These are phyloP conservation scores for Clistopyga incitator DNA, from an alignment of 2,888 invertebrate species.

Conservation along the genomic window DNA sequence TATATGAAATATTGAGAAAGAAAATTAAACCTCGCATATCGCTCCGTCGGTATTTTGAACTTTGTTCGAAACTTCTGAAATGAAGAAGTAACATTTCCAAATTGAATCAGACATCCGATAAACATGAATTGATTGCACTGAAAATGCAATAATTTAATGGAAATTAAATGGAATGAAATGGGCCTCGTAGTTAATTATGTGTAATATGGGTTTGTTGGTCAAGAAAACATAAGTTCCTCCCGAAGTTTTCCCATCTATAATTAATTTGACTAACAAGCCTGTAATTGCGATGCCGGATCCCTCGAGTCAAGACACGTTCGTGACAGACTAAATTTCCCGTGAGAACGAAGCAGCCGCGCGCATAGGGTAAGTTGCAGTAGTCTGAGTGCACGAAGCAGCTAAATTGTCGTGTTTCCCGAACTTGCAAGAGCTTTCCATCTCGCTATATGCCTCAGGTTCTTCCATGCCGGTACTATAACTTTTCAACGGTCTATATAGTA, in stretches of 20 bases:
- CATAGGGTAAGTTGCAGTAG: slow-evolving; percentile 8
- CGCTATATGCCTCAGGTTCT: background rate
- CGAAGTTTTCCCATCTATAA: slow-evolving; percentile 11
- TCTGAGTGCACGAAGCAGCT: slow-evolving; percentile 47
- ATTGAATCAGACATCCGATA: background rate
- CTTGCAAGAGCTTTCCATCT: background rate
- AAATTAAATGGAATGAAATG: background rate
- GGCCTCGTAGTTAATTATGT: background rate
- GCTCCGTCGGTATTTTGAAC: too few species aligned
- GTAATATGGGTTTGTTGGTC: background rate
- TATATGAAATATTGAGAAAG: too few species aligned
- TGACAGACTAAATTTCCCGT: slow-evolving; percentile 64
- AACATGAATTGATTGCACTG: background rate
- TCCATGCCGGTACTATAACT: background rate
- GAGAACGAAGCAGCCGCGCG: slow-evolving; percentile 43
- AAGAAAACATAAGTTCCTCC: background rate
- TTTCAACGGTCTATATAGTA: background rate
- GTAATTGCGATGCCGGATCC: slow-evolving; percentile 59
- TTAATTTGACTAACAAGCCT: slow-evolving; percentile 63
- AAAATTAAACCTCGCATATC: too few species aligned
- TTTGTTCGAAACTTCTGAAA: too few species aligned
- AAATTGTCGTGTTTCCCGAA: slow-evolving; percentile 47
- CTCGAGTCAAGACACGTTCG: slow-evolving; percentile 34
- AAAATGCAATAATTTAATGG: background rate
- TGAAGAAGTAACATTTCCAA: too few species aligned